phyloP scores from a whole-genome alignment of 1,140 invertebrate species.

The Sinonovacula constricta region DNA sequence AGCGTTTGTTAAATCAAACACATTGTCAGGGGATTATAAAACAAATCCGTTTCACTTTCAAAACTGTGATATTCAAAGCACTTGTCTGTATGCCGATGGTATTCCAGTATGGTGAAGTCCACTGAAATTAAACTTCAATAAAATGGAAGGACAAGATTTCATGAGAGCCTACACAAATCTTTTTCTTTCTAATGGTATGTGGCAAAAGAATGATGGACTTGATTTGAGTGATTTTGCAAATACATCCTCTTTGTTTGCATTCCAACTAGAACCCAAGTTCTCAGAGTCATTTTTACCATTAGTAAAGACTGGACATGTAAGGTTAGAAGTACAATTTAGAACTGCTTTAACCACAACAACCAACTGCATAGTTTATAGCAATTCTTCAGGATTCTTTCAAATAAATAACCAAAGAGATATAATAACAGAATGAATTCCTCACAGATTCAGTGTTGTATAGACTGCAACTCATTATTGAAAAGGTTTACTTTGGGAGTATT shows the following conservation, averaged over 20 bases:
- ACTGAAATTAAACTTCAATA: constrained; percentile 37
- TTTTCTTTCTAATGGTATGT: constrained; percentile 23
- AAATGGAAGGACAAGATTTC: constrained; percentile 21
- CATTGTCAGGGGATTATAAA: constrained; percentile 47
- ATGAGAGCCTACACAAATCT: constrained; percentile 35
- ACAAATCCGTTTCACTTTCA: constrained; percentile 40
- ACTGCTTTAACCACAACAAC: constrained; percentile 26
- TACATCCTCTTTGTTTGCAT: constrained; percentile 23
- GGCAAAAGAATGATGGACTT: constrained; percentile 12
- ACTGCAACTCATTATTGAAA: constrained; percentile 8
- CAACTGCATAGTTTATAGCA: constrained; percentile 37
- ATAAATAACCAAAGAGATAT: constrained; percentile 35
- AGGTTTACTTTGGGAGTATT: neutral
- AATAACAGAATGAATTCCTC: constrained; percentile 29
- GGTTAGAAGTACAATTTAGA: too few species aligned
- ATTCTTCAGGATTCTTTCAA: too few species aligned
- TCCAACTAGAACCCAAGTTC: constrained; percentile 36
- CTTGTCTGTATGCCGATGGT: too few species aligned
- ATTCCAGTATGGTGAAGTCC: constrained; percentile 13
- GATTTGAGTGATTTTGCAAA: constrained; percentile 38
- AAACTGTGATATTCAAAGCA: too few species aligned
- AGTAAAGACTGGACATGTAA: constrained; percentile 34
- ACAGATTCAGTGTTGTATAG: too few species aligned
- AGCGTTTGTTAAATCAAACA: constrained; percentile 41
- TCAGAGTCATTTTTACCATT: constrained; percentile 11